A percentile compares a stretch with the other conserved stretches of the same genome.
These are phyloP conservation scores for Chloroceryle amazona DNA, from an alignment of 2,797 vertebrate species.

Conservation along the genomic window DNA sequence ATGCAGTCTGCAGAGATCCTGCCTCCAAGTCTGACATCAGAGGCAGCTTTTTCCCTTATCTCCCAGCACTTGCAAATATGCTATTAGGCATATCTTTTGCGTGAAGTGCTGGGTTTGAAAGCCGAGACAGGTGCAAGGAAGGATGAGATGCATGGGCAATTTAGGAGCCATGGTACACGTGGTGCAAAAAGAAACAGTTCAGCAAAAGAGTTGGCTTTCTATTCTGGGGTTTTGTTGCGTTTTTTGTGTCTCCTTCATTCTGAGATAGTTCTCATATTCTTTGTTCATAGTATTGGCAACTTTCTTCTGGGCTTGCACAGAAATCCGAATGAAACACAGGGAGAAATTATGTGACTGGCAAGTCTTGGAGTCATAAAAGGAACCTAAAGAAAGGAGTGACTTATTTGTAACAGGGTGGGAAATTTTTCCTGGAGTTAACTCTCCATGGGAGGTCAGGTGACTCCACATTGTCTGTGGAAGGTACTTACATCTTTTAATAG, in stretches of 20 bases:
- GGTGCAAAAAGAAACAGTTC: conserved; percentile 8
- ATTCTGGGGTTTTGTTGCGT: conserved; percentile 10
- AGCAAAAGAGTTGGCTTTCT: conserved; percentile 21
- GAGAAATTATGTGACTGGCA: neutral
- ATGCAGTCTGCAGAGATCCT: neutral
- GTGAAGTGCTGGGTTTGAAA: conserved; percentile 30
- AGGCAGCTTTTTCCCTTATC: conserved; percentile 19
- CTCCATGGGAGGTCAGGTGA: neutral
- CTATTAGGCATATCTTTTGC: conserved; percentile 42
- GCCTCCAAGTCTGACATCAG: neutral
- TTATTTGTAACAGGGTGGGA: neutral
- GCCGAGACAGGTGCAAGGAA: conserved; percentile 64
- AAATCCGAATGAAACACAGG: neutral
- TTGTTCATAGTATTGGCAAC: neutral
- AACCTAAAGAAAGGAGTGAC: neutral
- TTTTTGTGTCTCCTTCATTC: conserved; percentile 29
- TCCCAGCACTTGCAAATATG: conserved; percentile 7
- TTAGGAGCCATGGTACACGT: conserved; percentile 1
- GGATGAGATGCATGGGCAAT: conserved; percentile 31
- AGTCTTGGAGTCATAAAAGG: neutral
- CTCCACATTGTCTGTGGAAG: neutral
- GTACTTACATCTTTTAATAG: neutral
- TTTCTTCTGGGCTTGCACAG: neutral
- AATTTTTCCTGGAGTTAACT: neutral
- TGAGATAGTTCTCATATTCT: neutral